These are phyloP conservation scores for Mycogona germanica DNA, from an alignment of 2,888 invertebrate species.

Conservation along the genomic window DNA sequence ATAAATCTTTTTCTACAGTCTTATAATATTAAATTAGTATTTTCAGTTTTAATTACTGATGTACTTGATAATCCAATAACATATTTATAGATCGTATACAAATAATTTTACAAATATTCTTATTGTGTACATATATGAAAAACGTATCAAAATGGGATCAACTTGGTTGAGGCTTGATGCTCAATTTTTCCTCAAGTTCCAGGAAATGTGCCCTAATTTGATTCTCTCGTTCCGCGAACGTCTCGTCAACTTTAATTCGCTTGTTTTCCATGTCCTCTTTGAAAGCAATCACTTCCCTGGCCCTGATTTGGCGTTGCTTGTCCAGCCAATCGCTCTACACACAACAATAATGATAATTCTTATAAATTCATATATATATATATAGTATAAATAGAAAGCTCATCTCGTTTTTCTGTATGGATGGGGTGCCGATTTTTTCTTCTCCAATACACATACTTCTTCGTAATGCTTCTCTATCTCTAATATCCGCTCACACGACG, in stretches of 20 bases:
- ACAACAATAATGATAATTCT: too few species aligned
- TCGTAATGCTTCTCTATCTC: conserved; percentile 45
- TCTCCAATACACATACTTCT: conserved; percentile 25
- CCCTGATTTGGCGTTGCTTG: conserved; percentile 41
- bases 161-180: background rate
- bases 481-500: conserved; percentile 49
- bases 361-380: background rate
- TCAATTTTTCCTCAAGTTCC: conserved; percentile 54
- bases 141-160: background rate
- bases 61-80: too few species aligned
- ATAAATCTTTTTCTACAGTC: too few species aligned
- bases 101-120: background rate
- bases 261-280: conserved; percentile 64
- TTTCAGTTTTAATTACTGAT: too few species aligned
- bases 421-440: background rate
- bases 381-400: background rate
- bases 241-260: conserved; percentile 59
- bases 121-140: background rate
- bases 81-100: background rate
- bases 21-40: too few species aligned
- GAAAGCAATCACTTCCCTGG: conserved; percentile 56
- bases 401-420: background rate
- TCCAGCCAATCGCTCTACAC: conserved; percentile 24
- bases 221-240: conserved; percentile 64
- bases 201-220: conserved; percentile 59